Evolutionary conservation across 2,888 invertebrate species (phyloP).

Genomic region (Ethmia dodecea): DNA sequence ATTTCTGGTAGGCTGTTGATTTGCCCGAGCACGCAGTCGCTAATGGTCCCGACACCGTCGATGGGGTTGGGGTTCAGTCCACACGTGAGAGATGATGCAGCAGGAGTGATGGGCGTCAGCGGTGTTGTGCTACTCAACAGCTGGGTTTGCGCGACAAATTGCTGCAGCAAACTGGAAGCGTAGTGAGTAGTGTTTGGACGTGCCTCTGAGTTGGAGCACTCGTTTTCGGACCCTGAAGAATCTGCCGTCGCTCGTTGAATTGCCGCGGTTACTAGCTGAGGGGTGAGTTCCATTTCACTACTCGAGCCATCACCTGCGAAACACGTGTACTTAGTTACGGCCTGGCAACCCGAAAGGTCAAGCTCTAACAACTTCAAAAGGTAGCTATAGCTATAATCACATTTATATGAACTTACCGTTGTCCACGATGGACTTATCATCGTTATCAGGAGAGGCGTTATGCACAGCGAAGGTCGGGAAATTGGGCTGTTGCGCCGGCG

Average conservation of each 20-base stretch:
- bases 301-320: constrained; percentile 79
- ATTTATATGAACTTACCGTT: constrained; percentile 50
- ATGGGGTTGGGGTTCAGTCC: constrained; percentile 42
- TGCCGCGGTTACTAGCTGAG: constrained; percentile 85
- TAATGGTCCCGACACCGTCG: constrained; percentile 53
- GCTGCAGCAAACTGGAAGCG: constrained; percentile 85
- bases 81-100: constrained; percentile 38
- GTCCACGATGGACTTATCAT: constrained; percentile 70
- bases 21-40: constrained; percentile 60
- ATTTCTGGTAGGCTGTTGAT: constrained; percentile 58
- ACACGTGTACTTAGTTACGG: constrained; percentile 6
- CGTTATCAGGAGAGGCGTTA: constrained; percentile 53
- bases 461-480: constrained; percentile 73
- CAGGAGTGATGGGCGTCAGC: constrained; percentile 45
- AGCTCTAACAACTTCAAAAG: too few species aligned
- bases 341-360: too few species aligned
- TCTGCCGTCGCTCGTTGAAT: constrained; percentile 83
- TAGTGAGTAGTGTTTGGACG: constrained; percentile 79
- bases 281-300: constrained; percentile 86
- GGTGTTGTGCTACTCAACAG: constrained; percentile 75
- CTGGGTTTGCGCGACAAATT: constrained; percentile 89
- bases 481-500: constrained; percentile 78
- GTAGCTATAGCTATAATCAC: too few species aligned
- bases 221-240: constrained; percentile 85
- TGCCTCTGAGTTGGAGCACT: constrained; percentile 73